These are phyloP conservation scores for Isotomurus palustris DNA, from an alignment of 2,888 invertebrate species.

Conservation along the genomic window DNA sequence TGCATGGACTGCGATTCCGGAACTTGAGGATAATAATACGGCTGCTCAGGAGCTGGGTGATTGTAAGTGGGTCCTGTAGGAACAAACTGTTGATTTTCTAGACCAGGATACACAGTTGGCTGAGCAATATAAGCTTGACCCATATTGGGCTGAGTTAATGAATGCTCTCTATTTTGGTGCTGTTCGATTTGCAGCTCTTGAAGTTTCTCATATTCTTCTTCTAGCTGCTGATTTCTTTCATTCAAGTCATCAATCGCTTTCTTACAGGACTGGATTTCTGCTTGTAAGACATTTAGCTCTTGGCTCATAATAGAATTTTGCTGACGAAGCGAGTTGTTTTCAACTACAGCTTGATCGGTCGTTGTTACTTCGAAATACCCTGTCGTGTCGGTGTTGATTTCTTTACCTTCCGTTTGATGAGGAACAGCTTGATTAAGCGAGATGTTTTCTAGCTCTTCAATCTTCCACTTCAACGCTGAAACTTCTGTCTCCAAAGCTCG, in stretches of 20 bases:
- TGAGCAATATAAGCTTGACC: no score
- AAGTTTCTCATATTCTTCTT: slow-evolving; percentile 18
- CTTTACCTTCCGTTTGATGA: neutral
- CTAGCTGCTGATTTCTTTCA: slow-evolving; percentile 4
- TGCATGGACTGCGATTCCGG: no score
- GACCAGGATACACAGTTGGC: no score
- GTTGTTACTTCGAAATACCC: neutral
- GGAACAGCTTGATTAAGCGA: neutral
- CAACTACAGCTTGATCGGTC: neutral
- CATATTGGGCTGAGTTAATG: no score
- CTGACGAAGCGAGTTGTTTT: slow-evolving; percentile 8
- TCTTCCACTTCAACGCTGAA: slow-evolving; percentile 52
- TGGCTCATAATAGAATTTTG: slow-evolving; percentile 23
- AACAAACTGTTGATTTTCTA: no score
- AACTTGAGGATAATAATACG: no score
- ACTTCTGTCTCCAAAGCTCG: slow-evolving; percentile 66
- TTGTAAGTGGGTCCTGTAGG: no score
- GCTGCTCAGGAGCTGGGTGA: no score
- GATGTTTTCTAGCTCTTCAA: slow-evolving; percentile 31
- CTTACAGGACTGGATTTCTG: slow-evolving; percentile 13
- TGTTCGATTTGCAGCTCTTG: slow-evolving; percentile 15
- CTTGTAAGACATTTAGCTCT: slow-evolving; percentile 21
- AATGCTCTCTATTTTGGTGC: neutral
- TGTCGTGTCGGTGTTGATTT: neutral
- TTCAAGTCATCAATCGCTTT: neutral